A percentile compares a stretch with the other conserved stretches of the same genome.
Evolutionary conservation across 92 coral and sea anemone genomes (phyloP).

Genomic region (Epizoanthus fatuus): DNA sequence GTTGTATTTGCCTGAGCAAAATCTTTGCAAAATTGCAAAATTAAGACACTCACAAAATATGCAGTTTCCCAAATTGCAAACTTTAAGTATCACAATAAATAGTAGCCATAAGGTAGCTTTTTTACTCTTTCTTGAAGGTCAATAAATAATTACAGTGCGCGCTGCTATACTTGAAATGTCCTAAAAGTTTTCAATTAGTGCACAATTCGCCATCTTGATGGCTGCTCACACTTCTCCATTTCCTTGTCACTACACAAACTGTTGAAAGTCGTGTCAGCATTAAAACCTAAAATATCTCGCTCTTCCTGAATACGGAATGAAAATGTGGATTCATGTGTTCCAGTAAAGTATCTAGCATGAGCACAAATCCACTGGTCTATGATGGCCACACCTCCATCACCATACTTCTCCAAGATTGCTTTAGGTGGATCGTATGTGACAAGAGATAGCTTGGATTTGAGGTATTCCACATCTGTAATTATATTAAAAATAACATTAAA

Average conservation of each 20-base stretch:
- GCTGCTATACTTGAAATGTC: too few species aligned
- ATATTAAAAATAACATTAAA: not conserved
- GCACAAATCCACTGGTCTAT: conserved; percentile 99
- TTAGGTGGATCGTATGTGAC: conserved; percentile 85
- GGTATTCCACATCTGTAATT: conserved; percentile 83
- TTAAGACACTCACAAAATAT: too few species aligned
- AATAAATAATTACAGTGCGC: too few species aligned
- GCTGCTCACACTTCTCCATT: conserved; percentile 96
- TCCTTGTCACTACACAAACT: conserved; percentile 96
- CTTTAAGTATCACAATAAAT: too few species aligned
- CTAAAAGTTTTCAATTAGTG: conserved; percentile 47
- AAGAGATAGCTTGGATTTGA: conserved; percentile 84
- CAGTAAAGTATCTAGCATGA: conserved; percentile 90
- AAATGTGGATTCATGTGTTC: conserved; percentile 96
- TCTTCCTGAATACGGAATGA: conserved; percentile 98
- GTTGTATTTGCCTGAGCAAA: too few species aligned
- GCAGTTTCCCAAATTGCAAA: too few species aligned
- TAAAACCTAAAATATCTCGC: conserved; percentile 95
- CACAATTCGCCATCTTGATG: conserved; percentile 96
- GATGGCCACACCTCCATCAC: conserved; percentile 98
- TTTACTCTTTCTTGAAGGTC: too few species aligned
- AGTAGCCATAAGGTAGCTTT: too few species aligned
- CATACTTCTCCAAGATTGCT: conserved; percentile 75
- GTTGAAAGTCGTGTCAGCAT: conserved; percentile 94
- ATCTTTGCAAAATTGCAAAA: too few species aligned